A percentile compares a stretch with the other conserved stretches of the same genome.
These are phyloP conservation scores for Channa striata DNA, from an alignment of 2,797 vertebrate species.

Conservation along the genomic window DNA sequence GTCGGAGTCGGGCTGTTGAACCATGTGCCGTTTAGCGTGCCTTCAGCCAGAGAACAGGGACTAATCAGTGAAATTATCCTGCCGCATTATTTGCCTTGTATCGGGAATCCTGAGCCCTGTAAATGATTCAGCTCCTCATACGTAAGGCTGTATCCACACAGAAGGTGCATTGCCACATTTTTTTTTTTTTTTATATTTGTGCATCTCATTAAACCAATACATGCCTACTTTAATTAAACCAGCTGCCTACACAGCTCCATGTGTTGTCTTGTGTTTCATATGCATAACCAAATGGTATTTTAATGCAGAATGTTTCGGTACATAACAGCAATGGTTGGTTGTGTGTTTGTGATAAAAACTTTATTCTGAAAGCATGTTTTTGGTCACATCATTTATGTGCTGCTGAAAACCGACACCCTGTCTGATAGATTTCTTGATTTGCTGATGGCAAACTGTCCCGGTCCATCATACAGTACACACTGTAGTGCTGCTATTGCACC, in stretches of 20 bases:
- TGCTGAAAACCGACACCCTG: background rate
- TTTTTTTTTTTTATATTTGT: no score
- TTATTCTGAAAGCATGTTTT: no score
- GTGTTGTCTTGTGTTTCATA: no score
- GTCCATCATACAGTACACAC: background rate
- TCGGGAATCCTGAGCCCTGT: constrained; percentile 3
- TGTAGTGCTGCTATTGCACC: background rate
- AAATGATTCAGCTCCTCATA: background rate
- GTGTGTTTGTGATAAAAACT: no score
- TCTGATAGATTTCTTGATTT: background rate
- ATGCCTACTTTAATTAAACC: background rate
- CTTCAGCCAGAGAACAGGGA: constrained; percentile 7
- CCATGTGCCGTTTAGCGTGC: constrained; percentile 21
- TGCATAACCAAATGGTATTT: no score
- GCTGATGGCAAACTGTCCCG: no score
- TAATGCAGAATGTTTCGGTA: no score
- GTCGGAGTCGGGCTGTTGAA: constrained; percentile 30
- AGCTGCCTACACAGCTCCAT: background rate
- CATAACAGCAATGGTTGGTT: no score
- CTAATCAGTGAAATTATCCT: constrained; percentile 28
- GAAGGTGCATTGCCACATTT: background rate
- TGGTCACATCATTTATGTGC: no score
- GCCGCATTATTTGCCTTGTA: background rate
- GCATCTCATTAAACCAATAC: no score
- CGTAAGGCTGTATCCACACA: background rate